Percentiles rank a stretch among this genome's conserved stretches.
phyloP scores from a whole-genome alignment of 2,797 vertebrate genomes.

The Galaxias olidus region DNA sequence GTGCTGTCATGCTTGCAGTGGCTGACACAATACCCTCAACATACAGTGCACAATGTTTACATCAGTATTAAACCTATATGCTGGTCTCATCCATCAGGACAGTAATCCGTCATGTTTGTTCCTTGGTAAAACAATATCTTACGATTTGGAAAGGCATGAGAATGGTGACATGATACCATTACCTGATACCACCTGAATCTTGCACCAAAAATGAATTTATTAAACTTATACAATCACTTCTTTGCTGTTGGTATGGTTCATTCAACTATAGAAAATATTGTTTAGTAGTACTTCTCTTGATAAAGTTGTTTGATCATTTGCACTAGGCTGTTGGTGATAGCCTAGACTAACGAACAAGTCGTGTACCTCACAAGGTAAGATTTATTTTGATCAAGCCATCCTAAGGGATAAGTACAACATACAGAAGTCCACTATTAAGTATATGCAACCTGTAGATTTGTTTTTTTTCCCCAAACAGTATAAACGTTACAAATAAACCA shows the following conservation, averaged over 20 bases:
- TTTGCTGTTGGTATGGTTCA: background rate
- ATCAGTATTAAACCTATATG: slow-evolving; percentile 40
- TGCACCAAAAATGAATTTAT: slow-evolving; percentile 26
- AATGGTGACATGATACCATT: background rate
- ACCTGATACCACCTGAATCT: slow-evolving; percentile 1
- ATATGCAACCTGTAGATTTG: background rate
- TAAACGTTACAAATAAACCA: slow-evolving; percentile 7
- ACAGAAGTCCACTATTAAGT: background rate
- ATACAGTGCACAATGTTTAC: background rate
- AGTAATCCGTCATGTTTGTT: background rate
- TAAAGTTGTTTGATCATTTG: too few species aligned
- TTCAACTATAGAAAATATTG: background rate
- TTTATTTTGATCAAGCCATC: too few species aligned
- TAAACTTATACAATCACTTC: slow-evolving; percentile 19
- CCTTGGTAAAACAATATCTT: too few species aligned
- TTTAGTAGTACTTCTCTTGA: background rate
- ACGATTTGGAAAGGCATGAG: too few species aligned
- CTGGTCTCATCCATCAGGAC: background rate
- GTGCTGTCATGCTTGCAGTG: too few species aligned
- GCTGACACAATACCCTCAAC: too few species aligned
- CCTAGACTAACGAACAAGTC: too few species aligned
- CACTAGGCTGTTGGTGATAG: too few species aligned
- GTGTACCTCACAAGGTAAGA: too few species aligned
- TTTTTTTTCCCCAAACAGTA: background rate
- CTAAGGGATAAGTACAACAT: background rate